A percentile compares a stretch with the other conserved stretches of the same genome.
Conservation (phyloP, 2,797 vertebrate species). For the Sebastes goodei region DNA sequence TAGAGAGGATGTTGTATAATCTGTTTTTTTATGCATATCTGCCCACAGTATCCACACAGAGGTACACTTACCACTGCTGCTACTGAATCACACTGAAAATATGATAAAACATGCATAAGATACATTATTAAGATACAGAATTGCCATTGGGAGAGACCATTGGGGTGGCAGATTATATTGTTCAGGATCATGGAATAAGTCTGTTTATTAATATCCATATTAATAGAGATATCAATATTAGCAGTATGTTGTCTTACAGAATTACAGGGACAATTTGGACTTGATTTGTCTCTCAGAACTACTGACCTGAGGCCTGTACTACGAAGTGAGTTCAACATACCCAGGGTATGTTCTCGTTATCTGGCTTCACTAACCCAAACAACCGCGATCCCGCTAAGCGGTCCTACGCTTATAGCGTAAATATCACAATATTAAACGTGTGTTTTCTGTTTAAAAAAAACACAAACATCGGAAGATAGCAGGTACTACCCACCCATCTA, state of each 20-base stretch:
- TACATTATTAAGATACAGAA: background rate
- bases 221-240: background rate
- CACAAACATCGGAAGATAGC: too few relatives aligned
- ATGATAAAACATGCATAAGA: background rate
- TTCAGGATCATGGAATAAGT: background rate
- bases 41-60: background rate
- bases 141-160: background rate
- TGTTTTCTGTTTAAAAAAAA: too few relatives aligned
- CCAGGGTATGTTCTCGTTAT: too few relatives aligned
- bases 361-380: too few relatives aligned
- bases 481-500: too few relatives aligned
- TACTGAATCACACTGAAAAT: background rate
- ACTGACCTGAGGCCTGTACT: too few relatives aligned
- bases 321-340: too few relatives aligned
- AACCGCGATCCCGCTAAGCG: too few relatives aligned
- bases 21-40: background rate
- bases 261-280: background rate
- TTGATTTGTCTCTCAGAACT: background rate
- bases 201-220: background rate
- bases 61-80: background rate
- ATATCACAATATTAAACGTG: too few relatives aligned
- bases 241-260: background rate
- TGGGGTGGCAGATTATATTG: background rate
- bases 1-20: background rate
- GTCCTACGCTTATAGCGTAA: too few relatives aligned